These are phyloP conservation scores for Rhinopomastus cyanomelas DNA, from an alignment of 2,113 vertebrate genomes.

Conservation along the genomic window DNA sequence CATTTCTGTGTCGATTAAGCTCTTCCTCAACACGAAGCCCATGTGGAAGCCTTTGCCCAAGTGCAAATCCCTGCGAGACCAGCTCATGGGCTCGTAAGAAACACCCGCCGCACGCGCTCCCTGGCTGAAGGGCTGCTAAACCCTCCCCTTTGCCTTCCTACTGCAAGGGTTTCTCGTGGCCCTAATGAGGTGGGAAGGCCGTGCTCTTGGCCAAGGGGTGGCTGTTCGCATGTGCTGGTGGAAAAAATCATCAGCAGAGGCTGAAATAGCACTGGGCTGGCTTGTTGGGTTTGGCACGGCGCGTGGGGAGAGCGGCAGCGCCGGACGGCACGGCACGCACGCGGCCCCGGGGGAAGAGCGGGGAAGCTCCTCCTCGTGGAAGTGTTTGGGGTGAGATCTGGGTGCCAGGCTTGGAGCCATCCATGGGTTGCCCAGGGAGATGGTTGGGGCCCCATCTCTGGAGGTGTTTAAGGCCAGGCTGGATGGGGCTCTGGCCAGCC, in stretches of 20 bases:
- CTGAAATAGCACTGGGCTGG: neutral
- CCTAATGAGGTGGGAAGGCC: neutral
- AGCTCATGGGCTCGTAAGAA: neutral
- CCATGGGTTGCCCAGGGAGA: too few relatives aligned
- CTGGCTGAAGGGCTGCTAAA: neutral
- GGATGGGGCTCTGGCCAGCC: too few relatives aligned
- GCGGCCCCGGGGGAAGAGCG: fast-evolving
- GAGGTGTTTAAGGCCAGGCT: too few relatives aligned
- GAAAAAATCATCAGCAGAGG: neutral
- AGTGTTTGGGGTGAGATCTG: fast-evolving
- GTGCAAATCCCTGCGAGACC: neutral
- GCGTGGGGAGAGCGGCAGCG: fast-evolving
- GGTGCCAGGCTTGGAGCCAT: neutral
- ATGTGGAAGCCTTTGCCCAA: neutral
- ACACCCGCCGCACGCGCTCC: neutral
- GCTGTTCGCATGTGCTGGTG: neutral
- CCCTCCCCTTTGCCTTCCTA: conserved; percentile 1
- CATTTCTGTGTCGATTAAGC: neutral
- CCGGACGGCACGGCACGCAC: fast-evolving
- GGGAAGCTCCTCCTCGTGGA: neutral
- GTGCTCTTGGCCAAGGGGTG: neutral
- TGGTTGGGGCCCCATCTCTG: too few relatives aligned
- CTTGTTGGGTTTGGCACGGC: neutral
- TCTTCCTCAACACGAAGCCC: neutral
- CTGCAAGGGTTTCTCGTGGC: neutral